A percentile compares a stretch with the other conserved stretches of the same genome.
These are phyloP conservation scores for Drosophila borborema DNA, from an alignment of 2,888 invertebrate genomes.

Conservation along the genomic window DNA sequence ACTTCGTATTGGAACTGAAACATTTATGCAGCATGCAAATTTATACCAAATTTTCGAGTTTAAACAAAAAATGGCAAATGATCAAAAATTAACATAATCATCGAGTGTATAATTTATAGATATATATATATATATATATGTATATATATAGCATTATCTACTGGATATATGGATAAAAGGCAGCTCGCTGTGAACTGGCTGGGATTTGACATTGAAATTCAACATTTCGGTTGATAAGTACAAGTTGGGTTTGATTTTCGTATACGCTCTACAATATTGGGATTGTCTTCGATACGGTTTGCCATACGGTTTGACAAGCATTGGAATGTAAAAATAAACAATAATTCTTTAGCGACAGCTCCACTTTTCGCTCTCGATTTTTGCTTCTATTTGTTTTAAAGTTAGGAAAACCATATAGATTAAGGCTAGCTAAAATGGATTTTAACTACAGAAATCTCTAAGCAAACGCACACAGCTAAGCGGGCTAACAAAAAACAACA, in stretches of 20 bases:
- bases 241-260: slow-evolving; percentile 32
- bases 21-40: slow-evolving; percentile 64
- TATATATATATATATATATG: slow-evolving; percentile 10
- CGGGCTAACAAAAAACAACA: slow-evolving; percentile 57
- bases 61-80: slow-evolving; percentile 64
- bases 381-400: background rate
- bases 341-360: slow-evolving; percentile 13
- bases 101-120: slow-evolving; percentile 16
- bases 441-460: slow-evolving; percentile 67
- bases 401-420: slow-evolving; percentile 46
- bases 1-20: slow-evolving; percentile 48
- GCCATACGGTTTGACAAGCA: slow-evolving; percentile 58
- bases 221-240: slow-evolving; percentile 53
- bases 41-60: slow-evolving; percentile 41
- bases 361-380: background rate
- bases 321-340: slow-evolving; percentile 58
- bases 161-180: slow-evolving; percentile 25
- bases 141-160: slow-evolving; percentile 10
- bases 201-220: slow-evolving; percentile 16
- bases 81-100: slow-evolving; percentile 36
- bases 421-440: slow-evolving; percentile 74
- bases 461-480: slow-evolving; percentile 52
- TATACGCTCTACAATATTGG: slow-evolving; percentile 32
- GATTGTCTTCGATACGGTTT: slow-evolving; percentile 65
- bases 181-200: slow-evolving; percentile 37